These are phyloP conservation scores for Prietella phreatophila DNA, from an alignment of 2,113 vertebrate genomes.

Conservation along the genomic window DNA sequence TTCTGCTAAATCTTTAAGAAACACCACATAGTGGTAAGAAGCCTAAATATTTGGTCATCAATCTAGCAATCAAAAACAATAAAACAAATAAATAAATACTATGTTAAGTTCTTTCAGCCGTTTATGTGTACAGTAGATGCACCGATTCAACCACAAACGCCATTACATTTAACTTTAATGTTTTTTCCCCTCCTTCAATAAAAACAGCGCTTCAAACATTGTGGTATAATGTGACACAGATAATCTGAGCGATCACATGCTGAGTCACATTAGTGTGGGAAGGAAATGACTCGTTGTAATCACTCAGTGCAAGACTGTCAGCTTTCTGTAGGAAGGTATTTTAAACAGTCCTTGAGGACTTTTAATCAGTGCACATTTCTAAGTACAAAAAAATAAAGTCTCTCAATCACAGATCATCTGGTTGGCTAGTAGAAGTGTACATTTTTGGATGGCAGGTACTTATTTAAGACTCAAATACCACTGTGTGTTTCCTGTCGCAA, in stretches of 20 bases:
- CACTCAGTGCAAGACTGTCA: not conserved
- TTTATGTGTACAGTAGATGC: not conserved
- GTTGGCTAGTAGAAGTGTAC: not conserved
- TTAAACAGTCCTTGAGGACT: not conserved
- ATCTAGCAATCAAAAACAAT: not conserved
- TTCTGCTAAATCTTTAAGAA: not conserved
- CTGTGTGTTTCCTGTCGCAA: not conserved
- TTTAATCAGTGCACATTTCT: not conserved
- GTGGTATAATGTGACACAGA: constrained; percentile 12
- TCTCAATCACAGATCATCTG: not conserved
- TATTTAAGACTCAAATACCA: constrained; percentile 10
- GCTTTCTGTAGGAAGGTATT: not conserved
- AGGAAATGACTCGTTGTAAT: constrained; percentile 15
- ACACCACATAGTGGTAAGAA: not conserved
- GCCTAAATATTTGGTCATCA: not conserved
- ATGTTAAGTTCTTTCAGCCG: not conserved
- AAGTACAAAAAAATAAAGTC: not conserved
- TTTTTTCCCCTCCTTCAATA: not conserved
- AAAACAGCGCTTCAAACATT: constrained; percentile 3
- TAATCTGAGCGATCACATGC: constrained; percentile 30
- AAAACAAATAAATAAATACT: no score
- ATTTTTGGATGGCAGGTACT: not conserved
- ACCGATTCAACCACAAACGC: not conserved
- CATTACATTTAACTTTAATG: not conserved
- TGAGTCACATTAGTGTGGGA: constrained; percentile 13